Evolutionary conservation across 2,888 invertebrate species (phyloP), one percentile per base, ranked within the genome.

Genomic region (Platycnemis pennipes): DNA sequence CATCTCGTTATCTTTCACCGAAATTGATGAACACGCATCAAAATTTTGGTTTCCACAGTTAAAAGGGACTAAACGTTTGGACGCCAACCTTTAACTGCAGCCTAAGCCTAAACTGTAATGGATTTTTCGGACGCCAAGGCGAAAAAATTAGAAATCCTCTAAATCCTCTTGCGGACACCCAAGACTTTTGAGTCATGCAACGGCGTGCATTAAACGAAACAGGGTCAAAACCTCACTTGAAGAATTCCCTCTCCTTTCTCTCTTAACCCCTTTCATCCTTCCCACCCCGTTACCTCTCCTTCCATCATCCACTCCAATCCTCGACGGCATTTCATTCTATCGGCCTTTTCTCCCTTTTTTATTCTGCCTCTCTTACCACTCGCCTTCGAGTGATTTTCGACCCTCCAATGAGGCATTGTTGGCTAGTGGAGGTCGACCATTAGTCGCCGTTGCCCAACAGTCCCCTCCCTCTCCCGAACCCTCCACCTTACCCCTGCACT

Each of bases 401-500:
- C 91, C 91, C 63, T 91, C 91, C 91, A 91, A 91, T 91, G 91
- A 91, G 91, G 91, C 63, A 91, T 91, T 91, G 91, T 91, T 91
- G 91, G 91, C 63, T 56, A 89, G 89, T 89, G 89, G 89, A 91
- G 91, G 91, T 91, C 91, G 91, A 63, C 91, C 91, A 91, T 91
- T 91, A 91, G 91, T 91, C 91, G 91, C 91, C 91, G 63, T 69
- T 91, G 91, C 91, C 91, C 91, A 91, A 69, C 91, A 63, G 91
- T 63, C 53, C 49, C 49, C 88, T 49, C 49, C 88, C 45, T 31
- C 44, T 7, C 31, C 46, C 49, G 26, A 4, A 45, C 2, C 44
- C 42, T 44, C 44, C 86, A 2, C 37, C 77, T 77, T n/a, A 77
- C 77, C 77, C 77, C 77, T 46, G 19, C 49, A 49, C 11, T 26